Conservation (phyloP, 2,797 vertebrate genomes). For the Eulemur mongoz region DNA sequence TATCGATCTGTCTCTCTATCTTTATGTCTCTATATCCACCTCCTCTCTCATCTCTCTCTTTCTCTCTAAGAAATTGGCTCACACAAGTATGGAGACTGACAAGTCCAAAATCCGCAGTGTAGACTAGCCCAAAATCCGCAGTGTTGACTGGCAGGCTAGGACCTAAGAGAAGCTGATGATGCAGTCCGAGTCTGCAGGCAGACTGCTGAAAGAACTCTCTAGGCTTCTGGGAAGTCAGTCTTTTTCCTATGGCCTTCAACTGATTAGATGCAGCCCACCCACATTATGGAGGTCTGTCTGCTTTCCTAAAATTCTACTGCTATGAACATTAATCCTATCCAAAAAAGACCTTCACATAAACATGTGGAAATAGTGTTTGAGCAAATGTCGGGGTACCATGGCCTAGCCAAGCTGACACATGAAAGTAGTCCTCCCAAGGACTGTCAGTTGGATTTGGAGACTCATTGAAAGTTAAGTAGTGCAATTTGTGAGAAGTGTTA, state of each 20-base stretch:
- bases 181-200: neutral
- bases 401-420: neutral
- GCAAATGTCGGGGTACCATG: neutral
- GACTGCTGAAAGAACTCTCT: neutral
- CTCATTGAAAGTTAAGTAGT: neutral
- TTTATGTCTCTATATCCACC: no score
- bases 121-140: neutral
- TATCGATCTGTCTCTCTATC: no score
- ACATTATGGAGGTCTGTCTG: no score
- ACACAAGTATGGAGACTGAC: neutral
- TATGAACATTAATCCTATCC: neutral
- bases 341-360: neutral
- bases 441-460: neutral
- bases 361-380: neutral
- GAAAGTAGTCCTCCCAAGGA: neutral
- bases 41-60: no score
- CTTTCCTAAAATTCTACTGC: neutral
- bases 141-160: no score
- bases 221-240: neutral
- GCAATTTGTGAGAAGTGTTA: neutral
- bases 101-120: neutral
- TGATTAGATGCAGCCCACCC: neutral
- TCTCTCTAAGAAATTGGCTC: neutral
- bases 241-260: neutral
- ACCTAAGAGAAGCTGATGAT: neutral